phyloP scores from a whole-genome alignment of 2,888 invertebrate genomes.

The Pimpla rufipes region DNA sequence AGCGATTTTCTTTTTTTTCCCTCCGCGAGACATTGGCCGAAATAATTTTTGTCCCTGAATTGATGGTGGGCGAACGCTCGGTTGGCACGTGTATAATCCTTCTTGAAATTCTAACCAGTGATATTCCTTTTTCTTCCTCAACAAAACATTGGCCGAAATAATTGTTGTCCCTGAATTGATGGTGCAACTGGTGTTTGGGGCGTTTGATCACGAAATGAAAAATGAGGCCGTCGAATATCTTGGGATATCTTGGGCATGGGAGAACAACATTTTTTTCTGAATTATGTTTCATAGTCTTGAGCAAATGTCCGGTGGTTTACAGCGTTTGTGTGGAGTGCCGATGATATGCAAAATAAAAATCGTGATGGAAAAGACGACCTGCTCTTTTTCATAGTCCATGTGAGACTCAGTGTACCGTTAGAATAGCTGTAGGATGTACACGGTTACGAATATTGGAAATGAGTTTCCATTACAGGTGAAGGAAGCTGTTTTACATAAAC shows the following conservation, averaged over 20 bases:
- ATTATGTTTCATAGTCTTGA: background rate
- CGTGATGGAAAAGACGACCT: background rate
- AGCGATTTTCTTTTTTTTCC: constrained; percentile 8
- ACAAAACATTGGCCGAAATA: constrained; percentile 3
- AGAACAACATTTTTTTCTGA: background rate
- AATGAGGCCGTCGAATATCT: constrained; percentile 18
- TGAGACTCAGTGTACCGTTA: background rate
- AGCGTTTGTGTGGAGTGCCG: too few relatives aligned
- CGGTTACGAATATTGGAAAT: too few relatives aligned
- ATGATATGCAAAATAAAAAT: too few relatives aligned
- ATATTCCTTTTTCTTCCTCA: constrained; percentile 13
- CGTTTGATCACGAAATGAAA: background rate
- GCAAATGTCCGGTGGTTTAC: too few relatives aligned
- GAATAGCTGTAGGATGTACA: background rate
- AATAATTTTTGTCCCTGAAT: constrained; percentile 17
- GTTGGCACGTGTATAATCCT: background rate
- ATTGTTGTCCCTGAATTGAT: constrained; percentile 18
- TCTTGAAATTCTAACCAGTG: background rate
- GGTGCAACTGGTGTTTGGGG: background rate
- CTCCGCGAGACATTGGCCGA: constrained; percentile 1
- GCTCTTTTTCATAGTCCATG: background rate
- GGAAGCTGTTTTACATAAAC: too few relatives aligned
- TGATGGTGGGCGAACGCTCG: constrained; percentile 3
- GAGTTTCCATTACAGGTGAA: too few relatives aligned
- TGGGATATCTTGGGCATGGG: background rate